phyloP scores from a whole-genome alignment of 2,797 vertebrate genomes.

The Arnoldichthys spilopterus region DNA sequence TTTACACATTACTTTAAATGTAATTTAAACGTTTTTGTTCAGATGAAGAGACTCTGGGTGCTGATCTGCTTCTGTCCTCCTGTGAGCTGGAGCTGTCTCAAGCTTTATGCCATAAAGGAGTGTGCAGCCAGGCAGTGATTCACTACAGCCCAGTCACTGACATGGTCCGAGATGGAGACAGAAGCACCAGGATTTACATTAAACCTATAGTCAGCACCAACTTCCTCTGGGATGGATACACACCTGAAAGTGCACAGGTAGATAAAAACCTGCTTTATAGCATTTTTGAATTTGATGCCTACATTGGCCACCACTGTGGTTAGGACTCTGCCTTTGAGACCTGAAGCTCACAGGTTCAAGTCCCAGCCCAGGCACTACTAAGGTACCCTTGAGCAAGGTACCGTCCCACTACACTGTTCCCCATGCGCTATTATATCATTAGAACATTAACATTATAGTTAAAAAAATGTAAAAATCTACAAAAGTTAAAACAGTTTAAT shows the following conservation, averaged over 20 bases:
- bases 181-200: constrained; percentile 76
- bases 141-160: constrained; percentile 82
- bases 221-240: constrained; percentile 88
- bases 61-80: constrained; percentile 87
- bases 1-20: no score
- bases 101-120: constrained; percentile 72
- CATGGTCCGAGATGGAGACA: constrained; percentile 81
- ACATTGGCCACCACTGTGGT: no score
- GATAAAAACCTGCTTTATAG: constrained; percentile 7
- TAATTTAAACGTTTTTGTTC: constrained; percentile 14
- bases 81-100: constrained; percentile 81
- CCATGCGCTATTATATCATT: no score
- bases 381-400: no score
- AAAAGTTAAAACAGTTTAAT: no score
- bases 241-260: constrained; percentile 82
- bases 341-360: no score
- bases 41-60: constrained; percentile 74
- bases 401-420: no score
- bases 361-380: no score
- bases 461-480: no score
- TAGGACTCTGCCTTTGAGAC: no score
- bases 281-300: neutral
- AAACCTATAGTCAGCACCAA: constrained; percentile 78
- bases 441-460: no score
- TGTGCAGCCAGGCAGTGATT: constrained; percentile 76